Evolutionary conservation across 2,113 vertebrate genomes (phyloP).

Genomic region (Tenrec ecaudatus): DNA sequence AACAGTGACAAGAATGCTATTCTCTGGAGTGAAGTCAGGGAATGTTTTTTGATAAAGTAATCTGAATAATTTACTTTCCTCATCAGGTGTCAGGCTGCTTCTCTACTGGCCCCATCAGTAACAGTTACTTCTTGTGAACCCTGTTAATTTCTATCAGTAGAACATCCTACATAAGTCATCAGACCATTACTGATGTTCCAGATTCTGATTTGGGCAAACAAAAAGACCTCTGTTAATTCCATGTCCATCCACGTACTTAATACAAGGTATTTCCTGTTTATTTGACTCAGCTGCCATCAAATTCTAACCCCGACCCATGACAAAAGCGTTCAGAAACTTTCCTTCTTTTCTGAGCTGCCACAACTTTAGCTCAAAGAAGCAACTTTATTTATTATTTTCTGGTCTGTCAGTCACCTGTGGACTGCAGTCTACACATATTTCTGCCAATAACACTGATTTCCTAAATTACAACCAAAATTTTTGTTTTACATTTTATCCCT

Average conservation of each 20-base stretch:
- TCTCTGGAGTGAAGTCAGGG: background rate
- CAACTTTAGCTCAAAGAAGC: background rate
- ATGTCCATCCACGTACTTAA: background rate
- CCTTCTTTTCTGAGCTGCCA: background rate
- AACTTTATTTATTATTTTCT: background rate
- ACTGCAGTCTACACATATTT: background rate
- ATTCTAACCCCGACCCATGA: background rate
- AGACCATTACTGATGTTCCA: background rate
- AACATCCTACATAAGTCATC: background rate
- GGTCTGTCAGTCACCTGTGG: background rate
- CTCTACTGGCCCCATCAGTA: background rate
- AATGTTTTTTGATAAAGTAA: background rate
- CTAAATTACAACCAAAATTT: too few relatives aligned
- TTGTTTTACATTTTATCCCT: background rate
- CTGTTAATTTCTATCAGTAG: background rate
- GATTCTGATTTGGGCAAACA: slow-evolving; percentile 25
- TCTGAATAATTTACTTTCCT: background rate
- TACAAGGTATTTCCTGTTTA: background rate
- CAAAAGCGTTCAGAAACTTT: background rate
- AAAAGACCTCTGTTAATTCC: background rate
- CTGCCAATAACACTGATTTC: background rate
- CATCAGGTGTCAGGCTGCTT: background rate
- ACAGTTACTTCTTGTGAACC: background rate
- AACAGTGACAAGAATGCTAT: background rate
- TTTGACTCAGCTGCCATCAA: background rate